Percentiles rank a stretch among this genome's conserved stretches.
Conservation (phyloP, 2,797 vertebrate genomes). For the Acanthiza pusilla region DNA sequence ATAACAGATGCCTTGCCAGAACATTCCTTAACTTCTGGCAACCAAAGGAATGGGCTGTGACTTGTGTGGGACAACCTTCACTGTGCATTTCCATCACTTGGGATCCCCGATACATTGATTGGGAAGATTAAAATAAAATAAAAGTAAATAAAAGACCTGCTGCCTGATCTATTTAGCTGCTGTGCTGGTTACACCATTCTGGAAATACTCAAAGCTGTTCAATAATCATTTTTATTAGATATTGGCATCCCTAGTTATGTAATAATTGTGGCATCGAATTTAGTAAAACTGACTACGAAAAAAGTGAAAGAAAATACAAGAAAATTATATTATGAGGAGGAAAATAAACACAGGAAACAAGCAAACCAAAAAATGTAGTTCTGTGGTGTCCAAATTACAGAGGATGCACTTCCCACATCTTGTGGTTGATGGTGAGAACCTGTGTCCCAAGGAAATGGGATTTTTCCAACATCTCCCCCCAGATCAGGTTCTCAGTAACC, state of each 20-base stretch:
- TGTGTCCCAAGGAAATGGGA: not conserved
- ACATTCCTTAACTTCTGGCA: conserved; percentile 29
- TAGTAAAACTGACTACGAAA: not conserved
- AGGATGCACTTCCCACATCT: not conserved
- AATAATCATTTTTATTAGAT: not conserved
- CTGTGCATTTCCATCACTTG: not conserved
- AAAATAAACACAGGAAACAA: not conserved
- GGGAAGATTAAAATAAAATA: not conserved
- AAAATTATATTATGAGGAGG: not conserved
- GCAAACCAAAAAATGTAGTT: not conserved
- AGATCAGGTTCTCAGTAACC: not conserved
- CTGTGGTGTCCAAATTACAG: not conserved
- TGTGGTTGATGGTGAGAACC: not conserved
- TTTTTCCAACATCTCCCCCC: not conserved
- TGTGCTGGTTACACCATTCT: not conserved
- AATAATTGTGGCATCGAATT: not conserved
- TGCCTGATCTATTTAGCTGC: not conserved
- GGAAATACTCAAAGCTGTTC: not conserved
- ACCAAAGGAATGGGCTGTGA: not conserved
- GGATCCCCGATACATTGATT: not conserved
- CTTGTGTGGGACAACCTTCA: not conserved
- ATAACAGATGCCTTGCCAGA: not conserved
- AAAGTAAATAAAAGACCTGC: not conserved
- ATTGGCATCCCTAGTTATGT: not conserved
- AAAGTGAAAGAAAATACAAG: not conserved